These are phyloP conservation scores for Eleginops maclovinus DNA, from an alignment of 2,113 vertebrate species.

Conservation along the genomic window DNA sequence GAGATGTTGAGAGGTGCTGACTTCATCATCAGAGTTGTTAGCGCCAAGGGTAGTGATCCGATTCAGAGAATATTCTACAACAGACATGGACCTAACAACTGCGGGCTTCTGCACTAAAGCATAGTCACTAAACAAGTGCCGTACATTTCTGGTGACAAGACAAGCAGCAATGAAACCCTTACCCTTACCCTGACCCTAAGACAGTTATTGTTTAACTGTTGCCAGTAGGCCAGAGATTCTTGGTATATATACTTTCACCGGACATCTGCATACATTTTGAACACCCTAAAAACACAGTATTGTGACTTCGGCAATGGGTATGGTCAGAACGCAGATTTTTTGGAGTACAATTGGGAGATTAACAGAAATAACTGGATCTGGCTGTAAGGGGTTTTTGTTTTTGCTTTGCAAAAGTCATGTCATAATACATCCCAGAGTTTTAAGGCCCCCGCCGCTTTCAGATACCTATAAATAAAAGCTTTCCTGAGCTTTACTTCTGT, in stretches of 20 bases:
- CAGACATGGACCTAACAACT: not conserved
- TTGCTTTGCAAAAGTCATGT: constrained; percentile 71
- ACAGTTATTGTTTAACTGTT: constrained; percentile 7
- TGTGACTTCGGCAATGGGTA: not conserved
- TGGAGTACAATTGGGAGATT: constrained; percentile 67
- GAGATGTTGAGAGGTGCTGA: constrained; percentile 80
- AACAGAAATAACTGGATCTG: constrained; percentile 73
- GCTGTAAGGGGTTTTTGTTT: constrained; percentile 68
- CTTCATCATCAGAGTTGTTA: constrained; percentile 79
- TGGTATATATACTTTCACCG: constrained; percentile 31
- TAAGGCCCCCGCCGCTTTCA: constrained; percentile 70
- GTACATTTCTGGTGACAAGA: constrained; percentile 20
- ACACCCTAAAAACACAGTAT: constrained; percentile 51
- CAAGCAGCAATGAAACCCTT: constrained; percentile 3
- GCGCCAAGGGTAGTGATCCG: constrained; percentile 53
- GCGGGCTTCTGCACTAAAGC: constrained; percentile 22
- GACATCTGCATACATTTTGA: constrained; percentile 60
- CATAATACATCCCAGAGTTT: constrained; percentile 79
- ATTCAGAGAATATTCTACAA: constrained; percentile 30
- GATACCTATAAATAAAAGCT: constrained; percentile 84
- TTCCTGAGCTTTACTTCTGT: constrained; percentile 67
- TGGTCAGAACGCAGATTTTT: constrained; percentile 62
- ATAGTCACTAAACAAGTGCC: not conserved
- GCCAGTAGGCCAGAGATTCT: constrained; percentile 13
- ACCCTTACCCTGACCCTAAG: not conserved